A percentile compares a stretch with the other conserved stretches of the same genome.
Conservation (phyloP, 1,140 invertebrate genomes). For the Whitmania pigra region DNA sequence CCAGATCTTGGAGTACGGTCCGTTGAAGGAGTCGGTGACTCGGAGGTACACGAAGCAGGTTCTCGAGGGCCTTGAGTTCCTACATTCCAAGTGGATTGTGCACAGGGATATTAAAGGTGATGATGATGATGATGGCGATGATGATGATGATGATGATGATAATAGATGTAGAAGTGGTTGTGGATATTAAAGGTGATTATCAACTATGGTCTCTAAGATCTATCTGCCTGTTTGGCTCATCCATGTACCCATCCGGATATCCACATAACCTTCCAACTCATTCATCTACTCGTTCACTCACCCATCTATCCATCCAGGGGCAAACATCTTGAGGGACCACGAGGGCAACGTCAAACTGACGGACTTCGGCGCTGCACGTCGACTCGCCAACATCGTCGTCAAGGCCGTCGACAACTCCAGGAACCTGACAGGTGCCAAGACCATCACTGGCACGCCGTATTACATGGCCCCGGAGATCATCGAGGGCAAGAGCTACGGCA, state of each 20-base stretch:
- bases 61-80: slow-evolving; percentile 40
- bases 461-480: slow-evolving; percentile 44
- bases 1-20: slow-evolving; percentile 37
- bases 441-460: slow-evolving; percentile 40
- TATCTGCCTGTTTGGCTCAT: background rate
- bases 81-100: slow-evolving; percentile 43
- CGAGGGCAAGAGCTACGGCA: slow-evolving; percentile 38
- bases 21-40: slow-evolving; percentile 35
- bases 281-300: too few relatives aligned
- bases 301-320: slow-evolving; percentile 30
- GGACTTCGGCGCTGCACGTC: slow-evolving; percentile 43
- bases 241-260: too few relatives aligned
- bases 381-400: slow-evolving; percentile 37
- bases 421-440: slow-evolving; percentile 30
- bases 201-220: slow-evolving; percentile 18
- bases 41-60: slow-evolving; percentile 41
- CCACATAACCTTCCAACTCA: too few relatives aligned
- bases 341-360: slow-evolving; percentile 42
- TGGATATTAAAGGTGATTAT: slow-evolving; percentile 42
- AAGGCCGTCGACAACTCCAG: slow-evolving; percentile 18
- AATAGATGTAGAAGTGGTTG: background rate
- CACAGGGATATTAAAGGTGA: slow-evolving; percentile 45
- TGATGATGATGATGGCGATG: background rate
- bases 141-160: slow-evolving; percentile 1
- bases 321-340: slow-evolving; percentile 40